Base-by-base conservation (phyloP, 2,113 vertebrate genomes). In the Synodontis membranacea region DNA sequence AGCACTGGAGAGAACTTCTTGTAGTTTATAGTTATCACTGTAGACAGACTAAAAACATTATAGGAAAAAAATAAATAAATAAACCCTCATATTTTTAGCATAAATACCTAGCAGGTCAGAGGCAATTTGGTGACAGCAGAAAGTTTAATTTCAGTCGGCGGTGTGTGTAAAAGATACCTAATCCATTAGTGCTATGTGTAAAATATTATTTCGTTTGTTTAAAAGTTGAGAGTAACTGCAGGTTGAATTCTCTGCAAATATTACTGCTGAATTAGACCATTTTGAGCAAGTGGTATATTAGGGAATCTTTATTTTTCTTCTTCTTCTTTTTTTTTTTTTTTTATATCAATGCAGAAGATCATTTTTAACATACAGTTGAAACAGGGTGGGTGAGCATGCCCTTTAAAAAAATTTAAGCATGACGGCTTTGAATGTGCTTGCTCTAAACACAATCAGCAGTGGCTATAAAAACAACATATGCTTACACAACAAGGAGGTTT, bases 381-480 rank as follows among this genome's bases (percentile, higher is more conserved):
- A 12, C 50, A 39, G 9, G 19, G 9, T 37, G 46, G 15, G 3
- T 56, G 31, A 80, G 50, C 1, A 10, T 39, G 52, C 31, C n/a
- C 37, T 37, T 54, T 10, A 39, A 2, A 75, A 75, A 75, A 76
- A 48, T 4, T 19, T 17, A 78, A 56, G 48, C 48, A 79, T 79
- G 46, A 37, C 54, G 42, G 54, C 23, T 42, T 23, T 80, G 34
- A 60, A 62, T 28, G 39, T 14, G 60, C 42, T 60, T 42, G 23
- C n/a, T 82, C 39, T 82, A 46, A 82, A 62, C 28, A 31, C 23
- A 82, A 44, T 82, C 39, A 62, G 37, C 80, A 44, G 80, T 82
- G 39, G 37, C 34, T 28, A 62, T 25, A 60, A 60, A 60, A 79
- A 21, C 48, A 56, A 25, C 48, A 80, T 80, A 80, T 46, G 80